Evolutionary conservation across 2,113 vertebrate species (phyloP).

Genomic region (Syngnathus scovelli): DNA sequence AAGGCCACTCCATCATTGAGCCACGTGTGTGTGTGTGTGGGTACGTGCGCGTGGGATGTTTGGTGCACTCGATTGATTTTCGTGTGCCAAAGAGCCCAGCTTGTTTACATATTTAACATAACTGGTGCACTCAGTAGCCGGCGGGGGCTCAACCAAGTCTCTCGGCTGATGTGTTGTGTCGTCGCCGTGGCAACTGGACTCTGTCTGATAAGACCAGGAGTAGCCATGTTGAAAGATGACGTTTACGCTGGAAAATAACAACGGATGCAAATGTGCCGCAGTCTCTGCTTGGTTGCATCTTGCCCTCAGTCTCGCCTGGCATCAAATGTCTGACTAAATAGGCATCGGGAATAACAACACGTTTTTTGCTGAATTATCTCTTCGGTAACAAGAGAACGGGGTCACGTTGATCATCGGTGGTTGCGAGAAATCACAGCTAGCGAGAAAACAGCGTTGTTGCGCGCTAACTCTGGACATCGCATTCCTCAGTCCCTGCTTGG

Average conservation of each 20-base stretch:
- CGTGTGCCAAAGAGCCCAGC: slow-evolving; percentile 5
- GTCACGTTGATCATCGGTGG: background rate
- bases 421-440: background rate
- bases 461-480: background rate
- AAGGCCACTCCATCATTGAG: too few relatives aligned
- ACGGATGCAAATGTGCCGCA: too few relatives aligned
- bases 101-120: slow-evolving; percentile 61
- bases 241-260: too few relatives aligned
- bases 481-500: background rate
- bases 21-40: background rate
- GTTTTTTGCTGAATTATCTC: background rate
- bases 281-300: too few relatives aligned
- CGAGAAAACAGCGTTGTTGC: background rate
- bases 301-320: too few relatives aligned
- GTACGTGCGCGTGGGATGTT: background rate
- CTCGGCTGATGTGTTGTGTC: background rate
- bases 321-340: too few relatives aligned
- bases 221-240: background rate
- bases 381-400: background rate
- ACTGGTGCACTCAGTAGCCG: slow-evolving; percentile 13
- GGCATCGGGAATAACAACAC: too few relatives aligned
- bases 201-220: background rate
- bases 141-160: background rate
- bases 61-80: slow-evolving; percentile 23
- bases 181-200: background rate